phyloP scores from a whole-genome alignment of 2,113 vertebrate genomes.

The Gracilinanus agilis region DNA sequence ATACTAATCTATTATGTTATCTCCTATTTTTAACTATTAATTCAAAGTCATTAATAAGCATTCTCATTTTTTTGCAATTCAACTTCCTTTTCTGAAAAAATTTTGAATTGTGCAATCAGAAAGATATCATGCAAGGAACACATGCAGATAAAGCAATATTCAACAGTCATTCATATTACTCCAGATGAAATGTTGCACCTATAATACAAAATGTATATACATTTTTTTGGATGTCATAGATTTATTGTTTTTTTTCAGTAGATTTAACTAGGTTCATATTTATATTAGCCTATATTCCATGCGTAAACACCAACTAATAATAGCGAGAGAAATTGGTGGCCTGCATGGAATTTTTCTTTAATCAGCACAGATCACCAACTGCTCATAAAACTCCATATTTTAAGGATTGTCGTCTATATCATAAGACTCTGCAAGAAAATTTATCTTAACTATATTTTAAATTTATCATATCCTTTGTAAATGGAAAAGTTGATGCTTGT shows the following conservation, averaged over 20 bases:
- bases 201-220: neutral
- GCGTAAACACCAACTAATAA: neutral
- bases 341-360: neutral
- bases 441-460: neutral
- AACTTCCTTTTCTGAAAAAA: neutral
- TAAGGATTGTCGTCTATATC: neutral
- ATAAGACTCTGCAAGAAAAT: neutral
- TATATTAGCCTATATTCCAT: neutral
- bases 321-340: neutral
- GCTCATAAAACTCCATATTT: neutral
- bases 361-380: neutral
- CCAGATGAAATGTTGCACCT: neutral
- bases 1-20: neutral
- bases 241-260: neutral
- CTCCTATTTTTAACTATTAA: constrained; percentile 32
- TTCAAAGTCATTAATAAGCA: constrained; percentile 6
- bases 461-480: neutral
- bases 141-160: neutral
- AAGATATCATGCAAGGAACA: constrained; percentile 29
- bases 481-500: neutral
- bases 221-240: neutral
- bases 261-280: neutral
- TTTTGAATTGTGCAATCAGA: constrained; percentile 36
- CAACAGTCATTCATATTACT: neutral
- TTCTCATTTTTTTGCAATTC: constrained; percentile 23